phyloP scores from a whole-genome alignment of 2,888 invertebrate species.

The Caenorhabditis panamensis region DNA sequence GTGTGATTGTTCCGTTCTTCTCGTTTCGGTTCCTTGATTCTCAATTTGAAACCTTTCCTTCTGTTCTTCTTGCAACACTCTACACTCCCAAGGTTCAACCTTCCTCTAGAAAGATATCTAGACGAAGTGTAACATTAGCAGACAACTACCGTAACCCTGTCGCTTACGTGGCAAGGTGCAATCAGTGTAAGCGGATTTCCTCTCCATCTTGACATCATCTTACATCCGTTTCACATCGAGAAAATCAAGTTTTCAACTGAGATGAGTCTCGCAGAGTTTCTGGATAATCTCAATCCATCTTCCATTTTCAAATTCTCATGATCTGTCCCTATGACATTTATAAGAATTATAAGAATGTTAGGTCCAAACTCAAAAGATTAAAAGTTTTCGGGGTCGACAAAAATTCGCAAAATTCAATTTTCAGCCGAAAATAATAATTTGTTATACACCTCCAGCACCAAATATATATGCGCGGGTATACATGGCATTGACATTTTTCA shows the following conservation, averaged over 20 bases:
- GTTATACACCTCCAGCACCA: constrained; percentile 1
- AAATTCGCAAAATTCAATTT: not conserved
- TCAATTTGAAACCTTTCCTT: too few species aligned
- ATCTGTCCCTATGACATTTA: too few species aligned
- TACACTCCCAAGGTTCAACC: too few species aligned
- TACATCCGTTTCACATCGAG: not conserved
- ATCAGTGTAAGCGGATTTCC: constrained; percentile 10
- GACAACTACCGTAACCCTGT: not conserved
- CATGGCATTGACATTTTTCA: not conserved
- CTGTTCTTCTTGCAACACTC: too few species aligned
- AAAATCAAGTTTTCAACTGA: not conserved
- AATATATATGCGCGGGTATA: not conserved
- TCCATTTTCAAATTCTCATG: not conserved
- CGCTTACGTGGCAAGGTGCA: not conserved
- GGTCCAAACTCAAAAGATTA: not conserved
- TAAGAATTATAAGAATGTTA: too few species aligned
- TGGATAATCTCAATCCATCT: not conserved
- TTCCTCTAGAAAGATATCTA: too few species aligned
- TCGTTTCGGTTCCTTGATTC: not conserved
- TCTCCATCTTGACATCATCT: constrained; percentile 2
- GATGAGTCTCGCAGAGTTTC: not conserved
- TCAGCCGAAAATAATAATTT: constrained; percentile 11
- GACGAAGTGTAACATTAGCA: not conserved
- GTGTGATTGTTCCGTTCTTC: not conserved
- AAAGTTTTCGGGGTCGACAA: not conserved